phyloP scores from a whole-genome alignment of 2,113 vertebrate species.

The Dendropsophus ebraccatus region DNA sequence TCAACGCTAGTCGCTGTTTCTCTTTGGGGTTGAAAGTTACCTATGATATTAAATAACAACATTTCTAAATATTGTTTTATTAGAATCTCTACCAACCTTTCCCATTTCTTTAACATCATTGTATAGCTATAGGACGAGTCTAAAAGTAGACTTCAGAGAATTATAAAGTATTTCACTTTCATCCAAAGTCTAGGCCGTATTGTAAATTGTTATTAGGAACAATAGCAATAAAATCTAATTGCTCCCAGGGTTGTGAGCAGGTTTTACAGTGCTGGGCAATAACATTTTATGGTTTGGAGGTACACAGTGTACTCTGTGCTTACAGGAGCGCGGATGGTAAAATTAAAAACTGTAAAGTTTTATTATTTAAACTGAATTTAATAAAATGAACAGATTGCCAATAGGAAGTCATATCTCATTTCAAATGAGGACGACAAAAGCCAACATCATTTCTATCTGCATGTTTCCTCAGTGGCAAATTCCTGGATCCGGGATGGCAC shows the following conservation, averaged over 20 bases:
- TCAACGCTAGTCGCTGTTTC: no score
- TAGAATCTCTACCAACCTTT: neutral
- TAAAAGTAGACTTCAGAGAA: neutral
- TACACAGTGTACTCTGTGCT: conserved; percentile 42
- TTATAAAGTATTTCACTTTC: neutral
- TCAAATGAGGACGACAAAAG: conserved; percentile 56
- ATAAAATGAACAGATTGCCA: conserved; percentile 58
- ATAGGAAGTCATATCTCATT: conserved; percentile 53
- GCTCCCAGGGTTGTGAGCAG: neutral
- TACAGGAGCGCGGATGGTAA: conserved; percentile 26
- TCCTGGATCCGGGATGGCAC: conserved; percentile 61
- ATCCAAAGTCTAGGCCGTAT: neutral
- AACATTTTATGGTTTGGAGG: conserved; percentile 40
- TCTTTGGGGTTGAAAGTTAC: no score
- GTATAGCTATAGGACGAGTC: neutral
- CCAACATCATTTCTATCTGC: conserved; percentile 56
- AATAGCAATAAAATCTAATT: conserved; percentile 16
- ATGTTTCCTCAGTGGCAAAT: conserved; percentile 61
- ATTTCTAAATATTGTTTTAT: neutral
- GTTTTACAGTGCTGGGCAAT: conserved; percentile 8
- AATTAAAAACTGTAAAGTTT: conserved; percentile 55
- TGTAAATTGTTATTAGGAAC: conserved; percentile 1
- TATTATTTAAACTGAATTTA: conserved; percentile 56
- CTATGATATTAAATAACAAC: no score
- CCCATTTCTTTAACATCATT: neutral